A percentile compares a stretch with the other conserved stretches of the same genome.
Evolutionary conservation across 2,113 vertebrate genomes (phyloP).

Genomic region (Tetraodon nigroviridis): DNA sequence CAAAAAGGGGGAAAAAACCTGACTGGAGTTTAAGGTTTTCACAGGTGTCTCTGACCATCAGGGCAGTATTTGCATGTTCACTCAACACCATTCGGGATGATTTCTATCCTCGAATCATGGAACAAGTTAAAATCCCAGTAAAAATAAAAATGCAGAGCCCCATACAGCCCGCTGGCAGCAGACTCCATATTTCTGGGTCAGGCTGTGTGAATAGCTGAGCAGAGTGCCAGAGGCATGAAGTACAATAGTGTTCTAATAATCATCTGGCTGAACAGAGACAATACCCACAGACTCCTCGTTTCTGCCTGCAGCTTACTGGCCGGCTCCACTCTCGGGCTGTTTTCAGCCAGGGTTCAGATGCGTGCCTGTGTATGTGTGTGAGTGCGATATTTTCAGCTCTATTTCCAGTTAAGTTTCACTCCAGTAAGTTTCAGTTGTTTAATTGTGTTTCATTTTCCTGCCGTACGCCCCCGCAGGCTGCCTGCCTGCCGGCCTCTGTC

Average conservation of each 20-base stretch:
- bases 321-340: constrained; percentile 19
- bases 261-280: constrained; percentile 51
- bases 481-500: constrained; percentile 24
- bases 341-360: constrained; percentile 20
- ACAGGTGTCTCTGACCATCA: too few relatives aligned
- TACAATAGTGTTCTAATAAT: constrained; percentile 55
- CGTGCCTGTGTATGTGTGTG: background rate
- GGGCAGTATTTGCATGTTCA: background rate
- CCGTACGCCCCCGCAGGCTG: constrained; percentile 18
- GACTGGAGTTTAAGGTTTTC: too few relatives aligned
- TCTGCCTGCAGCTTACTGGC: constrained; percentile 22
- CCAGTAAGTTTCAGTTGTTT: constrained; percentile 10
- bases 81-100: background rate
- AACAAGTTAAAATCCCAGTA: constrained; percentile 15
- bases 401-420: constrained; percentile 11
- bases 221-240: constrained; percentile 39
- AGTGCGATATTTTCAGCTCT: constrained; percentile 11
- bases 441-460: constrained; percentile 17
- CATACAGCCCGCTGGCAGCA: constrained; percentile 6
- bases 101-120: constrained; percentile 1
- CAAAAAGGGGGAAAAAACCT: too few relatives aligned
- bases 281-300: constrained; percentile 21
- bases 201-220: constrained; percentile 44
- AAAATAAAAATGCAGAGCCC: constrained; percentile 3
- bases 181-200: constrained; percentile 42